phyloP scores from a whole-genome alignment of 2,888 invertebrate genomes.

The Morpho deidamia region DNA sequence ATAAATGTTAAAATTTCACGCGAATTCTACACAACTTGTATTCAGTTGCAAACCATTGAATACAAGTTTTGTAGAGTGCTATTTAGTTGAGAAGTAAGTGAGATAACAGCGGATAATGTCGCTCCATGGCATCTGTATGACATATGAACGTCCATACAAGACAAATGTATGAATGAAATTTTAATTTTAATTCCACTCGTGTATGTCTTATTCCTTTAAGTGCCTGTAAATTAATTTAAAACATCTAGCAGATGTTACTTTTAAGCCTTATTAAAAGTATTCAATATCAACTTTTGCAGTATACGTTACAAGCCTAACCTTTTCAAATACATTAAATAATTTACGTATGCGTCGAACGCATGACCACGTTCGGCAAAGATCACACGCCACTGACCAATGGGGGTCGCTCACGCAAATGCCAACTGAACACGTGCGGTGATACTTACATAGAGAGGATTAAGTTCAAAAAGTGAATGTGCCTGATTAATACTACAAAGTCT shows the following conservation, averaged over 20 bases:
- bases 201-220: not conserved
- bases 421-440: slow-evolving; percentile 47
- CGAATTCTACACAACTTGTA: too few species aligned
- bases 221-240: slow-evolving; percentile 3
- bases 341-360: slow-evolving; percentile 24
- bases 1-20: too few species aligned
- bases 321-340: slow-evolving; percentile 30
- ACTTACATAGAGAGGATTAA: slow-evolving; percentile 38
- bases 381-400: slow-evolving; percentile 55
- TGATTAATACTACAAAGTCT: too few species aligned
- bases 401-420: slow-evolving; percentile 69
- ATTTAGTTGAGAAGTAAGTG: too few species aligned
- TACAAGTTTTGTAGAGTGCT: too few species aligned
- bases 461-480: too few species aligned
- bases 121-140: too few species aligned
- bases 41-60: too few species aligned
- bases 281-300: slow-evolving; percentile 7
- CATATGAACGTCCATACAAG: too few species aligned
- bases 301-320: slow-evolving; percentile 23
- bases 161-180: too few species aligned
- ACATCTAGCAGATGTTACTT: slow-evolving; percentile 11
- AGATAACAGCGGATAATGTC: too few species aligned
- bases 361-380: slow-evolving; percentile 39
- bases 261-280: slow-evolving; percentile 3
- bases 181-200: too few species aligned